These are phyloP conservation scores for Grammatotria lemairii DNA, from an alignment of 2,113 vertebrate species.

Conservation along the genomic window DNA sequence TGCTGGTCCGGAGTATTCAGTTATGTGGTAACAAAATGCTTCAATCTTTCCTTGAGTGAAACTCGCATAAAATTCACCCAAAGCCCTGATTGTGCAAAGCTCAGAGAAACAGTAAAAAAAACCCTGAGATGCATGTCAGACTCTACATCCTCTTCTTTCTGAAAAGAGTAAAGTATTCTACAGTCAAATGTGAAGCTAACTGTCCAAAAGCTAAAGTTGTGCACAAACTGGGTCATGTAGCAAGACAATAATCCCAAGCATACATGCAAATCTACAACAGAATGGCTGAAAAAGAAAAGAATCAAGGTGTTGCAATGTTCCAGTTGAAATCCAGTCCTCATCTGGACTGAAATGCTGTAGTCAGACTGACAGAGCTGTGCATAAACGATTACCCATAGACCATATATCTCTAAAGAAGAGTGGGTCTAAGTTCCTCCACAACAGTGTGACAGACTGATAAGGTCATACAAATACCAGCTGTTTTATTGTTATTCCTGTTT, in stretches of 20 bases:
- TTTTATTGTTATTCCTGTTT: background rate
- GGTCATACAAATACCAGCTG: background rate
- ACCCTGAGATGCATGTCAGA: fast-evolving
- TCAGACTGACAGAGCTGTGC: background rate
- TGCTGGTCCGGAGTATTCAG: background rate
- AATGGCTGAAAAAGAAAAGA: background rate
- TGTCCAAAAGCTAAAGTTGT: background rate
- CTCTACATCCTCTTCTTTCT: background rate
- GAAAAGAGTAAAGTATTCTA: background rate
- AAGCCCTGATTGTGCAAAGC: background rate
- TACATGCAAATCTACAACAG: background rate
- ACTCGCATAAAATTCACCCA: background rate
- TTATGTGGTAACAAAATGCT: background rate
- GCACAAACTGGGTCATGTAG: background rate
- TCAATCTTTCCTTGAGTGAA: fast-evolving
- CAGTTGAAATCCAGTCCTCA: fast-evolving
- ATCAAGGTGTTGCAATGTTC: background rate
- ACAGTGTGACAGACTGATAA: background rate
- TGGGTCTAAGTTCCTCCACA: background rate
- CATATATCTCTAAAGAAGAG: background rate
- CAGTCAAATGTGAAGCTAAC: background rate
- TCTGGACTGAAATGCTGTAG: background rate
- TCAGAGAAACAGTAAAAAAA: background rate
- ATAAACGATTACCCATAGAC: background rate
- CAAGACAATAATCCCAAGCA: background rate